A percentile compares a stretch with the other conserved stretches of the same genome.
phyloP scores from a whole-genome alignment of 2,113 vertebrate species.

The Pantherophis guttatus region DNA sequence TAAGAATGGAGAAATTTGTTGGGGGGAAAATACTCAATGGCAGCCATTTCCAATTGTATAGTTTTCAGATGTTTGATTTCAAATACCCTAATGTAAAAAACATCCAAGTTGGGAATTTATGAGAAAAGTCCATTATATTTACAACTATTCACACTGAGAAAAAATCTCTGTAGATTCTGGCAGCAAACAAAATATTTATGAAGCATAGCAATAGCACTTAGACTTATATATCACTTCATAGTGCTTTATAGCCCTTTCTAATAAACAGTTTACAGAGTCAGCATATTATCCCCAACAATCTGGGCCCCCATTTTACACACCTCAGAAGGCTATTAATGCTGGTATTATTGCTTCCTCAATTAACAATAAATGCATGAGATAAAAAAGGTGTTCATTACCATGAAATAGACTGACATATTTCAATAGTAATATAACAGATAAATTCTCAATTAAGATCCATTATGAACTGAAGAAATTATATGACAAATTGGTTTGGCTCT shows the following conservation, averaged over 20 bases:
- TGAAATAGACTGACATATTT: neutral
- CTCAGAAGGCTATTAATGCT: neutral
- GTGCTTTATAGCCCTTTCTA: too few relatives aligned
- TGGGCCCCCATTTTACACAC: too few relatives aligned
- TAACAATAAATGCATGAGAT: neutral
- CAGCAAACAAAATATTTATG: neutral
- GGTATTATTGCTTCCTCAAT: neutral
- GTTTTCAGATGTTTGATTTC: neutral
- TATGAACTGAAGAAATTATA: neutral
- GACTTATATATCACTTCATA: too few relatives aligned
- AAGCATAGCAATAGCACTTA: neutral
- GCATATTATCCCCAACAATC: too few relatives aligned
- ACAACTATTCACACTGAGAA: neutral
- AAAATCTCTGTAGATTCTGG: neutral
- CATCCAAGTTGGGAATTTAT: neutral
- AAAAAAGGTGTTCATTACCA: neutral
- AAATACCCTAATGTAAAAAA: neutral
- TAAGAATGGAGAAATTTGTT: neutral
- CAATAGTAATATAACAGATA: neutral
- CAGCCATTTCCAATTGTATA: neutral
- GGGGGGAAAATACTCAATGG: neutral
- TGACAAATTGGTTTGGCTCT: neutral
- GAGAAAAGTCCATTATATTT: neutral
- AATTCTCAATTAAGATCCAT: neutral
- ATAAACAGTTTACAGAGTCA: too few relatives aligned